Evolutionary conservation across 2,888 invertebrate genomes (phyloP), one percentile per base, ranked within the genome.

Genomic region (Hartigia nigra): DNA sequence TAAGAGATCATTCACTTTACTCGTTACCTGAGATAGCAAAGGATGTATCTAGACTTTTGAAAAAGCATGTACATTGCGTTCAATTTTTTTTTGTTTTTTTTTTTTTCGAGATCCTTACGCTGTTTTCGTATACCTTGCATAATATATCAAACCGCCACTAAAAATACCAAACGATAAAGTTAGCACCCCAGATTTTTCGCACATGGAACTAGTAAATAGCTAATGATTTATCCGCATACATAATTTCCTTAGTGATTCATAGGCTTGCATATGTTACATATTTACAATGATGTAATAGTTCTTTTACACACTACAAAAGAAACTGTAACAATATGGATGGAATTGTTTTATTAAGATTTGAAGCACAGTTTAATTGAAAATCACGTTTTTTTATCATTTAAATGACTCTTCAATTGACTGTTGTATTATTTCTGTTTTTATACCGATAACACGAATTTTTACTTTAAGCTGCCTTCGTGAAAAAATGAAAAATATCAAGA

Each of bases 1-100:
- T 69, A 70, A 74, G 75, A 78, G 78, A 78, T 78, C 78, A 75
- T 74, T 31, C 70, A 77, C 74, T 35, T 76, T 82, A 82, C 77
- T 34, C 55, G 74, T 79, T 80, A 81, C 76, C 83, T 84, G 85
- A 84, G 82, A 84, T 85, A 79, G 80, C 82, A 81, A 81, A 77
- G 74, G 77, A 77, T 76, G 70, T 76, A 76, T 79, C 80, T 74
- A 77, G 74, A 80, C 23, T 55, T 55, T 55, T 9, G 9, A 55
- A 14, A 23, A 55, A 55, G 55, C 55, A 55, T 23, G 55, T 55
- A 55, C 55, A 55, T 55, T 23, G 55, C 55, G 14, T 55, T 55
- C 23, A 55, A n/a, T n/a, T n/a, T n/a, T n/a, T n/a, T n/a, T n/a
- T n/a, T n/a, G n/a, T n/a, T n/a, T 5, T 39, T 39, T 14, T 14